Base-by-base conservation (phyloP, 2,888 invertebrate genomes). In the Trichacis sp. region DNA sequence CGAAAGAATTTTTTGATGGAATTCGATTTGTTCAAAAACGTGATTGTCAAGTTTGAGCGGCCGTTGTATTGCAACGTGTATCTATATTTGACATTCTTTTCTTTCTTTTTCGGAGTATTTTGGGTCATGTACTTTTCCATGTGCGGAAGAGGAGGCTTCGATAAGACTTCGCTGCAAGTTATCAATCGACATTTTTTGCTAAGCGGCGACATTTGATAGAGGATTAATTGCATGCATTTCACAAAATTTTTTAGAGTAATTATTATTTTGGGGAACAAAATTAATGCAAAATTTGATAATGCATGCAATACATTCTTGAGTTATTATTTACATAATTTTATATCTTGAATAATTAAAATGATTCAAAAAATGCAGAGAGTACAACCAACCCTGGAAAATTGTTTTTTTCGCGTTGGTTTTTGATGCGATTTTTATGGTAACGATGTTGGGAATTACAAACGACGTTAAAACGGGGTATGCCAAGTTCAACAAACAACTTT, bases 101-200 rank as follows among this genome's bases (percentile, higher is more conserved):
- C 87, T 0, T 87, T 85, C 0, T 85, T 87, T 46, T 87, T 86
- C 59, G 88, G 87, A 0, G 79, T 87, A 1, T 80, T 86, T 12
- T 87, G 87, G 87, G 85, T 86, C 4, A 85, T 86, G 1, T 84
- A 88, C 80, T 88, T 88, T 63, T 75, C 86, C 2, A 87, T 88
- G 85, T 88, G 87, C 68, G 87, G 86, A 0, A 85, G 86, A 29
- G 87, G 87, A n/a, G 86, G 85, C 53, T 80, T 85, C 9, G 15
- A 12, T 46, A 83, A 85, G n/a, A 75, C 81, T 0, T 83, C 84
- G 51, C 86, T 87, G 88, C 86, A 77, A 77, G 73, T 75, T 63
- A 53, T 29, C n/a, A n/a, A n/a, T n/a, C n/a, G n/a, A n/a, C n/a
- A n/a, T n/a, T n/a, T n/a, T n/a, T n/a, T n/a, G n/a, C n/a, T n/a